Base-by-base conservation (phyloP, 2,113 vertebrate species). In the Gobiocypris rarus region DNA sequence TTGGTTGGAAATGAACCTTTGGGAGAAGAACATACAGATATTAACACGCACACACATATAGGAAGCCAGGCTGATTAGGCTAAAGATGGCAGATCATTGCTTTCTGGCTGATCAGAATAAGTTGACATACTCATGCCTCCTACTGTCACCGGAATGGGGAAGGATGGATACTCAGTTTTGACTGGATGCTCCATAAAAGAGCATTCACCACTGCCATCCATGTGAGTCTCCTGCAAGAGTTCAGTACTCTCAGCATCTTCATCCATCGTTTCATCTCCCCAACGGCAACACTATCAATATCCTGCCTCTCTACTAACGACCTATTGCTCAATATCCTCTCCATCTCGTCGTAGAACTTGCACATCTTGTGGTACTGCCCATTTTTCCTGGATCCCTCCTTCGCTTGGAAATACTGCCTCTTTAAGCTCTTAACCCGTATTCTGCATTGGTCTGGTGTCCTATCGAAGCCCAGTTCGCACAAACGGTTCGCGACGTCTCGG, bases 301-400 rank as follows among this genome's bases (percentile, higher is more conserved):
- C 94, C 86, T 92, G 92, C 0, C 91, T 87, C 77, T 93, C 93
- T 10, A 92, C 86, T 6, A 86, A 86, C 4, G 90, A 82, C 41
- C 95, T 92, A 89, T 91, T 94, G 91, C 96, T 94, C 77, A 96
- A 86, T 82, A 97, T 95, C 82, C 94, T 91, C 92, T 96, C 95
- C 94, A 96, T 95, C 86, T 94, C 92, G 79, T 96, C 95, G 84
- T 95, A 97, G 86, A 96, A 97, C 89, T 95, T 95, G 90, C 95
- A 96, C 41, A 95, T 94, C 90, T 95, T 96, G 87, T 95, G 94
- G 83, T 94, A 95, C 86, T 95, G 96, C 14, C 96, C 95, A 90
- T 96, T 96, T 82, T 94, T 93, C 28, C 93, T 91, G 65, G 95
- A 94, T 5, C 95, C 94, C 85, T 96, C 96, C 88, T 95, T 95